Evolutionary conservation across 2,113 vertebrate species (phyloP), one percentile per base, ranked within the genome.

Genomic region (Falco punctatus): DNA sequence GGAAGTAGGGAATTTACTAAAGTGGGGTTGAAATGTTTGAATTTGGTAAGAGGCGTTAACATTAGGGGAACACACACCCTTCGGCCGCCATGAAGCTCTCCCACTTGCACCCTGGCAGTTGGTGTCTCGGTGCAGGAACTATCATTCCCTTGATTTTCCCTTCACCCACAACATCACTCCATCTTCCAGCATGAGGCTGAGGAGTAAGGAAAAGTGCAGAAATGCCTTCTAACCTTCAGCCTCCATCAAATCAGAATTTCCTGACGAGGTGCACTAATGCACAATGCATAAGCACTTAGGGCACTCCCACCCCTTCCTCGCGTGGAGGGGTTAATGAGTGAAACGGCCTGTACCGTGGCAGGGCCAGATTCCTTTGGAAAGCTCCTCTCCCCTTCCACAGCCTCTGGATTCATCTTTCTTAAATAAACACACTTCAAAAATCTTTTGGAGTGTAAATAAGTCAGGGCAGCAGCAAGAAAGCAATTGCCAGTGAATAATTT

Each of bases 351-450:
- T 30, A n/a, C 81, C 6, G 0, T 42, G 58, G 21, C 11, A 44
- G 85, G 69, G 79, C 15, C 17, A 4, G 55, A 83, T 92, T 85
- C 84, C 81, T 95, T 78, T 52, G 42, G 81, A 86, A 93, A 81
- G 92, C 61, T 87, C 52, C 16, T 32, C 69, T 88, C 78, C 58
- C 72, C 38, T 94, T 92, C 94, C 66, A 65, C 75, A 94, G 81
- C 79, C 61, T 92, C 86, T 71, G 81, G 55, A 26, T 96, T 86
- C 94, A 83, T 88, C 94, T 96, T 75, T 73, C 88, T 95, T 85
- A 86, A 90, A 86, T 82, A 97, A 97, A 97, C 95, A 97, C 81
- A 86, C 94, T 98, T 96, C 94, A 96, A 88, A 96, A 93, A 65
- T 85, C 79, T 90, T 94, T 71, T 94, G 92, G 91, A 69, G 52